These are phyloP conservation scores for Takifugu ocellatus DNA, from an alignment of 2,797 vertebrate species.

Conservation along the genomic window DNA sequence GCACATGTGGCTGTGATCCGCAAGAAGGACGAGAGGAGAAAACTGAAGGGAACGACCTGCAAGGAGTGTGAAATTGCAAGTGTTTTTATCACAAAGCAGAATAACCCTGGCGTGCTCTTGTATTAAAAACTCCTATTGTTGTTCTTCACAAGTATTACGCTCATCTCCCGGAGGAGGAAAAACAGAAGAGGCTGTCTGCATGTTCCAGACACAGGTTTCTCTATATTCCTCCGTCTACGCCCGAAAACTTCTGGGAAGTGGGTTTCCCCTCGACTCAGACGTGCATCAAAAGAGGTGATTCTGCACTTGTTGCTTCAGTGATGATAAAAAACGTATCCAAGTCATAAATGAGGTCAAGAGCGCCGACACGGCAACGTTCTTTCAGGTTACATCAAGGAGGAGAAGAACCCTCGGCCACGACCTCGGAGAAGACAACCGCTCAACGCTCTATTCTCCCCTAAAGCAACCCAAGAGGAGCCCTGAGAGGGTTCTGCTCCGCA, in stretches of 20 bases:
- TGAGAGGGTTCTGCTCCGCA: constrained; percentile 23
- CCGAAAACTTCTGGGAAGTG: constrained; percentile 98
- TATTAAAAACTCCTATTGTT: too few species aligned
- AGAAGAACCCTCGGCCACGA: constrained; percentile 79
- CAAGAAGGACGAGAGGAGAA: constrained; percentile 92
- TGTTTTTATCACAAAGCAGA: constrained; percentile 17
- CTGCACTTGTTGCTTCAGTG: neutral
- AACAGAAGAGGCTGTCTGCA: constrained; percentile 83
- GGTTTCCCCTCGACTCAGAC: constrained; percentile 97
- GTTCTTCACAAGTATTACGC: constrained; percentile 84
- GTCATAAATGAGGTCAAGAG: neutral
- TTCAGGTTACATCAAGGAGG: constrained; percentile 91
- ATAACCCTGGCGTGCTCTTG: neutral
- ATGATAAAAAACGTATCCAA: too few species aligned
- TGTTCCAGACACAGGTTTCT: constrained; percentile 93
- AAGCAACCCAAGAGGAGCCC: constrained; percentile 78
- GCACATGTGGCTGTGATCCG: constrained; percentile 89
- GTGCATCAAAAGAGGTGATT: constrained; percentile 88
- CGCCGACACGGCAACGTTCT: constrained; percentile 6
- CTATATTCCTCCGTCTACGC: constrained; percentile 88
- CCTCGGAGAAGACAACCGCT: constrained; percentile 86
- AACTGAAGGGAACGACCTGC: constrained; percentile 89
- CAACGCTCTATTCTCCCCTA: constrained; percentile 86
- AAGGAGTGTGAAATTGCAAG: constrained; percentile 91
- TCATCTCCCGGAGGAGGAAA: constrained; percentile 87